A percentile compares a stretch with the other conserved stretches of the same genome.
These are phyloP conservation scores for Lepidochitona cinerea DNA, from an alignment of 2,888 invertebrate species.

Conservation along the genomic window DNA sequence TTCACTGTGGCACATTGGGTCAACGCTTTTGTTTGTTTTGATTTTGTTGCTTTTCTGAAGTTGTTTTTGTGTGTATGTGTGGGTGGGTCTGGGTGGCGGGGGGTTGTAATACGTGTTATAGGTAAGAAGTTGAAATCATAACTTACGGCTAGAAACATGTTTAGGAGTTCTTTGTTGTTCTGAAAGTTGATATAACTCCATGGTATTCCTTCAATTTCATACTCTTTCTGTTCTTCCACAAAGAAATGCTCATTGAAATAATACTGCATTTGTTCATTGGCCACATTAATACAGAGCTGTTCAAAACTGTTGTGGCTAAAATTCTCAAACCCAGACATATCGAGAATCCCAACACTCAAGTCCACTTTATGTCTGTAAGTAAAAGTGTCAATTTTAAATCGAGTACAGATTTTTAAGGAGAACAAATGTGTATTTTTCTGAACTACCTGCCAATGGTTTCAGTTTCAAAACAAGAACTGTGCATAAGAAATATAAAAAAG, in stretches of 20 bases:
- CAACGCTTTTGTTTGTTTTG: too few species aligned
- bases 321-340: slow-evolving; percentile 67
- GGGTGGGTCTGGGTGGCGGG: too few species aligned
- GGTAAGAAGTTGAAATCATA: too few species aligned
- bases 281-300: slow-evolving; percentile 66
- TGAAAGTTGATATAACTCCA: slow-evolving; percentile 52
- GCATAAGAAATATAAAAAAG: too few species aligned
- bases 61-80: too few species aligned
- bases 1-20: too few species aligned
- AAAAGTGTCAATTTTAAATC: background rate
- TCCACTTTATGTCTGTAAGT: background rate
- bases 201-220: slow-evolving; percentile 56
- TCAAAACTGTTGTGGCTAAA: slow-evolving; percentile 62
- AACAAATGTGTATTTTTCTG: too few species aligned
- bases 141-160: slow-evolving; percentile 58
- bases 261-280: slow-evolving; percentile 67
- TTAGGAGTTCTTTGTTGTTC: slow-evolving; percentile 57
- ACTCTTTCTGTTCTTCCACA: slow-evolving; percentile 56
- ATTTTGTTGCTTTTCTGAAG: too few species aligned
- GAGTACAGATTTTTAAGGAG: too few species aligned
- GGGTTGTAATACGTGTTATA: too few species aligned
- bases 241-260: slow-evolving; percentile 68
- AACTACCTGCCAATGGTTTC: too few species aligned
- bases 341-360: slow-evolving; percentile 53
- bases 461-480: too few species aligned